Evolutionary conservation across 2,113 vertebrate genomes (phyloP).

Genomic region (Corythoichthys haematopterus): DNA sequence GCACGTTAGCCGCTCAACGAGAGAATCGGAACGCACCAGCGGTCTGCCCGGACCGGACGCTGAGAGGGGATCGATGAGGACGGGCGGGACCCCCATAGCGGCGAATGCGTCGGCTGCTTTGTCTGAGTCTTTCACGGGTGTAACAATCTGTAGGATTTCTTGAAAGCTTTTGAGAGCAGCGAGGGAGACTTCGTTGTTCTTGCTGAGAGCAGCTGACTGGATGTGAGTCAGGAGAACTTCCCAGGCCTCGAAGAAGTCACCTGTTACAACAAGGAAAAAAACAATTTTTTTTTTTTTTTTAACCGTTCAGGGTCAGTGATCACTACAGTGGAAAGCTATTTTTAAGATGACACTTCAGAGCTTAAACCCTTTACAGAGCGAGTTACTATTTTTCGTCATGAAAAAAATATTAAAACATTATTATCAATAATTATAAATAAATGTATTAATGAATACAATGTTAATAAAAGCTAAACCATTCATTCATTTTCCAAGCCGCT

Average conservation of each 20-base stretch:
- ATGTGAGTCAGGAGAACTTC: conserved; percentile 97
- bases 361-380: no score
- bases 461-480: no score
- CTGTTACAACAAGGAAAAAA: conserved; percentile 58
- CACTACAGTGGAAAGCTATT: no score
- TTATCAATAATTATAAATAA: no score
- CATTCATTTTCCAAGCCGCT: no score
- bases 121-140: conserved; percentile 84
- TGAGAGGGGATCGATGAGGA: conserved; percentile 82
- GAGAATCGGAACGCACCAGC: conserved; percentile 84
- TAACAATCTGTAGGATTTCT: conserved; percentile 96
- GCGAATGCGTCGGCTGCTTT: conserved; percentile 77
- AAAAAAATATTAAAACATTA: no score
- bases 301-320: no score
- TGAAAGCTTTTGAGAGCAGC: conserved; percentile 98
- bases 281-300: background rate
- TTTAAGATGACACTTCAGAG: no score
- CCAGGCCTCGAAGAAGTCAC: conserved; percentile 96
- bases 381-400: no score
- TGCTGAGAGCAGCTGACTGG: conserved; percentile 95
- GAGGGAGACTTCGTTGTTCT: conserved; percentile 96
- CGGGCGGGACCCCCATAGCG: conserved; percentile 77
- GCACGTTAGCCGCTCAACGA: conserved; percentile 84
- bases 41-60: conserved; percentile 82
- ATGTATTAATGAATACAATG: no score